These are phyloP conservation scores for Nephrotoma flavescens DNA, from an alignment of 2,888 invertebrate species.

Conservation along the genomic window DNA sequence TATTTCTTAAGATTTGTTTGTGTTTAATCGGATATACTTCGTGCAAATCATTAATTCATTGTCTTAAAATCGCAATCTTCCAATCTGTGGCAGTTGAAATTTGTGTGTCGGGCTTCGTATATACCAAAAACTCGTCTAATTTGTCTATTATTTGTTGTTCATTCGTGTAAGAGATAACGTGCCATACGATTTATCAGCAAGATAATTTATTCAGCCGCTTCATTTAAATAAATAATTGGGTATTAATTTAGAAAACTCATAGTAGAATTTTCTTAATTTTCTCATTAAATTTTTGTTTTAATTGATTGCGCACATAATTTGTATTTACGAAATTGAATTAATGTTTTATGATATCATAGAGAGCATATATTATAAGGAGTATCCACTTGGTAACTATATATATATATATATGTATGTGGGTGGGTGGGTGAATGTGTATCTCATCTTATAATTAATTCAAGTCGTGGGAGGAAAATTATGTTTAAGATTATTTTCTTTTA, in stretches of 20 bases:
- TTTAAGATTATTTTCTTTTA: background rate
- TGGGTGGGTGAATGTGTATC: too few species aligned
- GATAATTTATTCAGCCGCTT: background rate
- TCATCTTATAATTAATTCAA: background rate
- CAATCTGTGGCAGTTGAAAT: too few species aligned
- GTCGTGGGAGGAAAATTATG: background rate
- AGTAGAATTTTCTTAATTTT: background rate
- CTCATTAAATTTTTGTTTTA: background rate
- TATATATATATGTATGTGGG: background rate
- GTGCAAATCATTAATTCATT: too few species aligned
- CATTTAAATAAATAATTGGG: background rate
- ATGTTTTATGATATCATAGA: background rate
- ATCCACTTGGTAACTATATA: background rate
- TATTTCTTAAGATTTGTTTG: too few species aligned
- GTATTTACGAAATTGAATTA: background rate
- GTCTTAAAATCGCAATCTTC: too few species aligned
- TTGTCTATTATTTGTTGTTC: background rate
- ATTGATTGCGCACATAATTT: background rate
- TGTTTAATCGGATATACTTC: too few species aligned
- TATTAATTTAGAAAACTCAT: background rate
- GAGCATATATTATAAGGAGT: background rate
- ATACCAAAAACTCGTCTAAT: background rate
- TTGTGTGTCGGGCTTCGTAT: background rate
- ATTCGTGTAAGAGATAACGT: background rate
- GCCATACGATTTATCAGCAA: background rate